A percentile compares a stretch with the other conserved stretches of the same genome.
phyloP scores from a whole-genome alignment of 2,113 vertebrate genomes.

The Tetrao urogallus region DNA sequence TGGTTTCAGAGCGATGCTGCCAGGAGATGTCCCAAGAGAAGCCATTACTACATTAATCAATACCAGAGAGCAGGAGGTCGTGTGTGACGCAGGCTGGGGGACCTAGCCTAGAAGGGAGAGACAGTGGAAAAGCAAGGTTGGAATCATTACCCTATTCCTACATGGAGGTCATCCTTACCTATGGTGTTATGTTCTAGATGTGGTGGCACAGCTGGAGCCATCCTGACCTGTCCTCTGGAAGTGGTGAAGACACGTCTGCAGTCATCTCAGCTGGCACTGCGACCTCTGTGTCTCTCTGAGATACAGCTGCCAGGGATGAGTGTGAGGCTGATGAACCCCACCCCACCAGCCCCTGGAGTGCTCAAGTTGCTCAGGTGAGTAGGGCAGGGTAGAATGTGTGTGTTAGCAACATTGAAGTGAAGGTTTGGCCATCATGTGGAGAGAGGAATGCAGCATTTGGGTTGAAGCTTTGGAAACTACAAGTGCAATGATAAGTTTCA shows the following conservation, averaged over 20 bases:
- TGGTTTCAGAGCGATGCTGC: constrained; percentile 8
- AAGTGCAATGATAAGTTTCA: background rate
- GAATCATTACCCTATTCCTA: background rate
- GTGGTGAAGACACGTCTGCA: constrained; percentile 76
- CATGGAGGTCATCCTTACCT: background rate
- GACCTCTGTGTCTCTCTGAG: constrained; percentile 56
- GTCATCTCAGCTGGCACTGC: constrained; percentile 55
- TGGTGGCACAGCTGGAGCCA: constrained; percentile 72
- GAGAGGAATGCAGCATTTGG: background rate
- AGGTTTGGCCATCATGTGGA: background rate
- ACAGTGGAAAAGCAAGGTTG: background rate
- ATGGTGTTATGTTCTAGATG: constrained; percentile 33
- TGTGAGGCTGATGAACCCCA: constrained; percentile 42
- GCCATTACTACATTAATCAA: background rate
- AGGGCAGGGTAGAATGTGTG: too few species aligned
- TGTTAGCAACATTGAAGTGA: background rate
- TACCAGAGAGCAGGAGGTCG: constrained; percentile 4
- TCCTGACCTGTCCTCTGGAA: constrained; percentile 76
- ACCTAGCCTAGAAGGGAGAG: background rate
- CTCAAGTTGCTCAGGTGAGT: constrained; percentile 68
- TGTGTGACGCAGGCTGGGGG: background rate
- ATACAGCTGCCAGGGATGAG: constrained; percentile 56
- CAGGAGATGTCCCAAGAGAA: background rate
- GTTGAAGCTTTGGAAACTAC: background rate
- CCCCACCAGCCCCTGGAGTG: constrained; percentile 36